A percentile compares a stretch with the other conserved stretches of the same genome.
Evolutionary conservation across 1,140 invertebrate species (phyloP).

Genomic region (Penaeus indicus): DNA sequence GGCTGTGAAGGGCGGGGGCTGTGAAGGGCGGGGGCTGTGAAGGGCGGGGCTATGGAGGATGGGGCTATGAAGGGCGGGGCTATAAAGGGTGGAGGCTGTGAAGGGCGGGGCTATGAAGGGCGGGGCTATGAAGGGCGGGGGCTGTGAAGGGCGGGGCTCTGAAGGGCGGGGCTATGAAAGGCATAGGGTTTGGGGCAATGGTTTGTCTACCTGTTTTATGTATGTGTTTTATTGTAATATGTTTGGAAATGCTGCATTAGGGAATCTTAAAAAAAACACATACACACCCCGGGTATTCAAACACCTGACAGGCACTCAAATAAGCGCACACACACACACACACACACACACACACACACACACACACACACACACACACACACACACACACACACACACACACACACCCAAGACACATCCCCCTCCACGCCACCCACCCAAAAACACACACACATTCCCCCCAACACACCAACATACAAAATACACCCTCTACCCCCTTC

Average conservation of each 20-base stretch:
- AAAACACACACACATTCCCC: neutral
- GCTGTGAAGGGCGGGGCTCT: no score
- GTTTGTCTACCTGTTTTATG: no score
- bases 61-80: no score
- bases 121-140: no score
- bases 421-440: neutral
- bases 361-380: constrained; percentile 18
- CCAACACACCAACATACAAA: neutral
- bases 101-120: no score
- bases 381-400: constrained; percentile 33
- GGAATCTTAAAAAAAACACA: neutral
- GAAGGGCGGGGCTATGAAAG: no score
- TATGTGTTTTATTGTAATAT: neutral
- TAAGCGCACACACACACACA: constrained; percentile 7
- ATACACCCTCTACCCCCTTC: neutral
- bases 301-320: neutral
- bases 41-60: no score
- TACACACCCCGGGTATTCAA: no score
- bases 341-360: neutral
- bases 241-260: neutral
- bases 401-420: neutral
- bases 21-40: no score
- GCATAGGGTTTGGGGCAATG: no score
- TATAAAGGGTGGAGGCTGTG: no score
- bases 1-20: no score